These are phyloP conservation scores for Druon quercuslanigerum DNA, from an alignment of 1,140 invertebrate species.

Conservation along the genomic window DNA sequence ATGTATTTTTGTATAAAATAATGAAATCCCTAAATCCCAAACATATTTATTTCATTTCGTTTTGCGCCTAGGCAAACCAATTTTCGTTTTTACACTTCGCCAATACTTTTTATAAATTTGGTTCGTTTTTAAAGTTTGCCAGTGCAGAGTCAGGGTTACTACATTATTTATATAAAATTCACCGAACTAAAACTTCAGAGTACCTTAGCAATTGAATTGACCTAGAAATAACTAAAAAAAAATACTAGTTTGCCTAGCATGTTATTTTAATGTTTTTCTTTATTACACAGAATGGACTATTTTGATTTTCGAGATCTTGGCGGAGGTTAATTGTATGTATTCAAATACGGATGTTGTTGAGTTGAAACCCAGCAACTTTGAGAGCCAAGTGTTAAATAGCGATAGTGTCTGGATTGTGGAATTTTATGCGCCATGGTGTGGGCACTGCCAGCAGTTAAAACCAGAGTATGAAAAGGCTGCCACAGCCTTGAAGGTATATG, in stretches of 20 bases:
- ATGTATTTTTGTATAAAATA: no score
- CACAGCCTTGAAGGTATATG: constrained; percentile 86
- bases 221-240: constrained; percentile 3
- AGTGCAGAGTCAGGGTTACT: no score
- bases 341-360: constrained; percentile 91
- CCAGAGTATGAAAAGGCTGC: constrained; percentile 94
- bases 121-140: no score
- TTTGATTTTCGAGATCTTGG: constrained; percentile 46
- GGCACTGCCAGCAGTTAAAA: constrained; percentile 88
- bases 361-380: constrained; percentile 93
- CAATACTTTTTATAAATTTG: no score
- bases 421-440: constrained; percentile 96
- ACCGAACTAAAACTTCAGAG: no score
- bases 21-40: no score
- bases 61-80: no score
- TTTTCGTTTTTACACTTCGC: no score
- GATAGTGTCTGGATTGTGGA: constrained; percentile 95
- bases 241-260: constrained; percentile 36
- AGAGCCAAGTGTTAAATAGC: constrained; percentile 88
- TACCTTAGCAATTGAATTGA: neutral
- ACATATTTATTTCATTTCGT: no score
- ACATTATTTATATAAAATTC: neutral
- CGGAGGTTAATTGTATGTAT: constrained; percentile 83
- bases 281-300: constrained; percentile 52
- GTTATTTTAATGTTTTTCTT: constrained; percentile 41